phyloP scores from a whole-genome alignment of 2,888 invertebrate species.

The Philereme vetulata region DNA sequence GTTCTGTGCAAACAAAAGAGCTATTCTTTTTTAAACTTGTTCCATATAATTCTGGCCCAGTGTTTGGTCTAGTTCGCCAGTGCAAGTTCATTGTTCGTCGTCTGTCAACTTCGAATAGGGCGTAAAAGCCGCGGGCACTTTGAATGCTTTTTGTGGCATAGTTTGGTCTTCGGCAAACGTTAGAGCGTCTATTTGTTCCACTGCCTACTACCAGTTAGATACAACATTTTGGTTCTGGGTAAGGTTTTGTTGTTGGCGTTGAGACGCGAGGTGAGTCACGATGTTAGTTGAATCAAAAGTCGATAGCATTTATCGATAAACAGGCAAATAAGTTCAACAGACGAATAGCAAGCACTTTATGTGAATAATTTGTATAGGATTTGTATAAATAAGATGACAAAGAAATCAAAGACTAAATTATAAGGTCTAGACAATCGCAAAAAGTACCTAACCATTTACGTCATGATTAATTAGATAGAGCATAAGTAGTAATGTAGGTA shows the following conservation, averaged over 20 bases:
- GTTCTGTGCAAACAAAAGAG: slow-evolving; percentile 52
- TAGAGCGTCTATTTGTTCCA: slow-evolving; percentile 66
- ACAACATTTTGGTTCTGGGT: slow-evolving; percentile 66
- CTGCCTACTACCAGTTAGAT: slow-evolving; percentile 63
- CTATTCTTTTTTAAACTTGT: slow-evolving; percentile 57
- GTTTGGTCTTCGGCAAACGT: slow-evolving; percentile 61
- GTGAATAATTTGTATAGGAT: too few relatives aligned
- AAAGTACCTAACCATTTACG: too few relatives aligned
- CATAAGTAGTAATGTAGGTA: too few relatives aligned
- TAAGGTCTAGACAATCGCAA: too few relatives aligned
- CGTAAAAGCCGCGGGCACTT: slow-evolving; percentile 68
- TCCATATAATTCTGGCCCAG: slow-evolving; percentile 67
- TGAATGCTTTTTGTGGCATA: slow-evolving; percentile 61
- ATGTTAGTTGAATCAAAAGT: slow-evolving; percentile 60
- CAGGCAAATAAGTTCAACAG: slow-evolving; percentile 17
- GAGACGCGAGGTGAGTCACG: slow-evolving; percentile 81
- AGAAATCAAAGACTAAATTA: too few relatives aligned
- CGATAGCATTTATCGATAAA: slow-evolving; percentile 69
- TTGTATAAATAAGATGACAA: too few relatives aligned
- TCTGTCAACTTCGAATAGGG: slow-evolving; percentile 49
- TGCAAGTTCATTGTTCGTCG: slow-evolving; percentile 81
- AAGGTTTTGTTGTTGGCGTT: slow-evolving; percentile 80
- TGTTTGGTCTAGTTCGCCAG: slow-evolving; percentile 82
- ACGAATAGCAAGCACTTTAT: too few relatives aligned
- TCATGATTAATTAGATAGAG: too few relatives aligned